Evolutionary conservation across 2,797 vertebrate species (phyloP), one percentile per base, ranked within the genome.

Genomic region (Momotus momota): DNA sequence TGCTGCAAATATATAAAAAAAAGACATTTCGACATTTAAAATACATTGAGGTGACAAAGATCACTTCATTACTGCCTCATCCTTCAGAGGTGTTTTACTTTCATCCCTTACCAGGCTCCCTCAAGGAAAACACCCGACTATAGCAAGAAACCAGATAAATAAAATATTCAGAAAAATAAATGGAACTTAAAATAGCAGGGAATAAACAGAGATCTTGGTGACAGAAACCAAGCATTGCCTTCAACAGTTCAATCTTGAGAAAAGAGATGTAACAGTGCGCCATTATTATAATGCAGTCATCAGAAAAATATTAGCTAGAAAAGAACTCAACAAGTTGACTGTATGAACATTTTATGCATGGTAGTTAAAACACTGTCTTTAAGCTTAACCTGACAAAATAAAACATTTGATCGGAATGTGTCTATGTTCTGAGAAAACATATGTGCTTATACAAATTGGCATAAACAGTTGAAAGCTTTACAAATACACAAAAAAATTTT

Each of bases 1-100:
- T 54, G 98, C 99, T 99, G 95, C 49, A 97, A 98, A 96, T 29
- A 66, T 58, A 40, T n/a, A 41, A 65, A 90, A 70, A 70, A 66
- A 38, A 45, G 10, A 69, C 11, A 61, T 57, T 78, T 88, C 40
- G 69, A 58, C 46, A 22, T 21, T 58, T 41, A 35, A 78, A 80
- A 74, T 13, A 73, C 4, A 12, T 0, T 67, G 16, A 85, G 45
- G 61, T 58, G 10, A 90, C 43, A 51, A 48, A 85, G 49, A 57
- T 17, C 18, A 78, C 35, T 55, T 87, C 17, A 49, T 35, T 66
- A 74, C 5, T 65, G 48, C 38, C 40, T 90, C 77, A 70, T 14
- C 29, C 51, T 78, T 81, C 22, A 31, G 26, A 69, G 21, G 38
- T 12, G 12, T 45, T 65, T 75, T 38, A 57, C 15, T 62, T 67